phyloP scores from a whole-genome alignment of 2,888 invertebrate genomes.

The Catocala fraxini region DNA sequence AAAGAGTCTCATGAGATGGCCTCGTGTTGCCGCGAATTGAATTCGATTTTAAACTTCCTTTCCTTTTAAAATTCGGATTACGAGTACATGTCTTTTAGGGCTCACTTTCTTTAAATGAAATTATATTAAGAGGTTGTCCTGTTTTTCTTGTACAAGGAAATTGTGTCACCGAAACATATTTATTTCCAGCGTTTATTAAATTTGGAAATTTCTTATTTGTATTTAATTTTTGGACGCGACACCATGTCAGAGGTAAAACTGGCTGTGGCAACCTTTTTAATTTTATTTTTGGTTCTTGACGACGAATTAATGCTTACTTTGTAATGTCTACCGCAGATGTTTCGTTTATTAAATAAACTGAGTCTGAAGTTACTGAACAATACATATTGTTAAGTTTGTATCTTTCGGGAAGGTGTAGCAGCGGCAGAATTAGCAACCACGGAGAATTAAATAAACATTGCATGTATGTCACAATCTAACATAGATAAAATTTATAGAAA shows the following conservation, averaged over 20 bases:
- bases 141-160: constrained; percentile 1
- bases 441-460: no score
- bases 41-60: constrained; percentile 35
- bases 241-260: neutral
- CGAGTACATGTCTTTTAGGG: constrained; percentile 18
- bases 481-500: no score
- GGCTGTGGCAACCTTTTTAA: neutral
- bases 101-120: constrained; percentile 11
- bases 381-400: no score
- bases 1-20: constrained; percentile 12
- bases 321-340: no score
- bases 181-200: neutral
- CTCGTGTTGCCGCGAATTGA: constrained; percentile 34
- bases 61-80: constrained; percentile 24
- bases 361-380: no score
- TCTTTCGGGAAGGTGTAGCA: no score
- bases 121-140: constrained; percentile 11
- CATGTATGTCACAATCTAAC: no score
- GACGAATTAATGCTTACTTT: no score
- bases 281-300: neutral
- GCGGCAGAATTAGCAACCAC: no score
- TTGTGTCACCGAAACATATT: constrained; percentile 5
- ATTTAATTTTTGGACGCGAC: neutral
- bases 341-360: no score
- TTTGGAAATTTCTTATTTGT: constrained; percentile 3